Conservation (phyloP, 2,113 vertebrate genomes). For the Aptenodytes forsteri region DNA sequence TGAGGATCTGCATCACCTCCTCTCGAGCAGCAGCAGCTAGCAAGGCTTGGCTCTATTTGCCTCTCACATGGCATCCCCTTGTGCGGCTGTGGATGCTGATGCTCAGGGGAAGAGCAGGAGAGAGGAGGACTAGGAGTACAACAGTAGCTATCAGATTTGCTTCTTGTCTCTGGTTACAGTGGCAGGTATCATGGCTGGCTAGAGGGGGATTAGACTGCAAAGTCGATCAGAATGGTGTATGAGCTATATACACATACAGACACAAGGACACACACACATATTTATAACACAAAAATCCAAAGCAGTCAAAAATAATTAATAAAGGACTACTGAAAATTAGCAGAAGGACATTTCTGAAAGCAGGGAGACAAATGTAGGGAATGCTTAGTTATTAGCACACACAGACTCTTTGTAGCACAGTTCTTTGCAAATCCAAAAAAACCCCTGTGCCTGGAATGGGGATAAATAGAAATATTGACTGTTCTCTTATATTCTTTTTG, state of each 20-base stretch:
- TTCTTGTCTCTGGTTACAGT: background rate
- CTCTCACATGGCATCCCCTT: background rate
- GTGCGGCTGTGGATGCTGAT: background rate
- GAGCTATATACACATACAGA: background rate
- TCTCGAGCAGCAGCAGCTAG: background rate
- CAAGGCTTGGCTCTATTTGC: background rate
- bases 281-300: background rate
- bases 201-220: background rate
- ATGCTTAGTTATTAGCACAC: background rate
- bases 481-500: background rate
- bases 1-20: background rate
- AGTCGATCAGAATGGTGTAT: background rate
- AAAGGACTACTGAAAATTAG: background rate
- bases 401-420: background rate
- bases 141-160: background rate
- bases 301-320: background rate
- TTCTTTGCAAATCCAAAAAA: background rate
- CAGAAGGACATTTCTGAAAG: background rate
- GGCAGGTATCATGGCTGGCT: background rate
- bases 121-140: background rate
- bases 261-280: background rate
- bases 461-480: background rate
- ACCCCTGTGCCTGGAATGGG: background rate
- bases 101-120: background rate
- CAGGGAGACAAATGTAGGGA: background rate